Base-by-base conservation (phyloP, 2,113 vertebrate species). In the Microcebus jonahi region DNA sequence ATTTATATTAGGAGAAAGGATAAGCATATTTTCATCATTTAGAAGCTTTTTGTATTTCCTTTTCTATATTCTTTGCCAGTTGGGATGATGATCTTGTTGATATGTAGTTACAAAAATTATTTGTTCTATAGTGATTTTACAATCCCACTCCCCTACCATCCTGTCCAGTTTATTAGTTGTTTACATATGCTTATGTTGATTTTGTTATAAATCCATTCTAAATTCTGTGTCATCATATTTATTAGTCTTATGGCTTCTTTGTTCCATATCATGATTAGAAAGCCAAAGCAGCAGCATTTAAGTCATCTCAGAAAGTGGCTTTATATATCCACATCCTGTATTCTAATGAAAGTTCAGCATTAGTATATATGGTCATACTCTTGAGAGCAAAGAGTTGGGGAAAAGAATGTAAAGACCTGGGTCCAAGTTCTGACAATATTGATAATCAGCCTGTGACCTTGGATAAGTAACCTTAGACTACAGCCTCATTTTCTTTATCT, bases 401-500 rank as follows among this genome's bases (percentile, higher is more conserved):
- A 45, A 31, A 82, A 53, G 55, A 80, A 85, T 8, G 23, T 9
- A 9, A 77, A 79, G 65, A 80, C 42, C 31, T 76, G 50, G 77
- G 36, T 48, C 68, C 59, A 27, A 55, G 27, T 76, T 57, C 73
- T 77, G 59, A 76, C 6, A 79, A 50, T 55, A 80, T 27, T 65
- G 25, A 61, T 31, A 29, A 36, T 50, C 42, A 89, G 23, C 4
- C 27, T 34, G 65, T 48, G 39, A 73, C 15, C 13, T 29, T 67
- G 45, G 84, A 86, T 18, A 87, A 81, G 39, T 76, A 55, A 70
- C 25, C 5, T 84, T 57, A 91, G 61, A 55, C 7, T 53, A 23
- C 63, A 59, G 85, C n/a, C 42, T 97, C 25, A 23, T 57, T 89
- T 94, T 75, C 48, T 20, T 91, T 81, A 68, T 70, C 27, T 88